A percentile compares a stretch with the other conserved stretches of the same genome.
Conservation (phyloP, 2,888 invertebrate species). For the Agrochola lota region DNA sequence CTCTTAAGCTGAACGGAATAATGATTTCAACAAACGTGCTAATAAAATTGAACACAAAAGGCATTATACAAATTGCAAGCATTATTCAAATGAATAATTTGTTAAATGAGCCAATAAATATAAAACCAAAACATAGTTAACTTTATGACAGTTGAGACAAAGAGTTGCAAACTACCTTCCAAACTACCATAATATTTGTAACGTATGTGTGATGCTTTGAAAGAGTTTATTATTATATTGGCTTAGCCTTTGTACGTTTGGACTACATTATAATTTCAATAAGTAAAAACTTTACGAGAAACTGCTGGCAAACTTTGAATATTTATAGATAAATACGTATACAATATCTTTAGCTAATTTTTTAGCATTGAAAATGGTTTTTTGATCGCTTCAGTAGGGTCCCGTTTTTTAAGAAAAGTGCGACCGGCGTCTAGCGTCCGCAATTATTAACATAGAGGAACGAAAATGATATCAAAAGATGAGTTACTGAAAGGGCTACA, state of each 20-base stretch:
- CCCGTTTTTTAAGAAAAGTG: too few species aligned
- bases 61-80: not conserved
- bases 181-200: slow-evolving; percentile 9
- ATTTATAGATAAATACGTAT: not conserved
- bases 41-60: not conserved
- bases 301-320: not conserved
- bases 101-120: not conserved
- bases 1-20: not conserved
- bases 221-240: slow-evolving; percentile 29
- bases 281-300: not conserved
- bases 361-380: too few species aligned
- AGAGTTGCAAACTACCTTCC: slow-evolving; percentile 1
- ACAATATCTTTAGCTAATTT: too few species aligned
- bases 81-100: not conserved
- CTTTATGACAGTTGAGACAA: slow-evolving; percentile 11
- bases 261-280: not conserved
- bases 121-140: slow-evolving; percentile 12
- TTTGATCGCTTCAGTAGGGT: too few species aligned
- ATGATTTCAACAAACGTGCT: not conserved
- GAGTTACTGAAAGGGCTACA: too few species aligned
- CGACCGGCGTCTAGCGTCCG: too few species aligned
- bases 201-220: not conserved
- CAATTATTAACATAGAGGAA: too few species aligned
- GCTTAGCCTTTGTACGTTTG: not conserved
- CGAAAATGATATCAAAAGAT: too few species aligned